Evolutionary conservation across 30 jellyfish, hydroid and myxozoan species (phyloP), one percentile per base, ranked within the genome.

Genomic region (Sanderia malayensis): DNA sequence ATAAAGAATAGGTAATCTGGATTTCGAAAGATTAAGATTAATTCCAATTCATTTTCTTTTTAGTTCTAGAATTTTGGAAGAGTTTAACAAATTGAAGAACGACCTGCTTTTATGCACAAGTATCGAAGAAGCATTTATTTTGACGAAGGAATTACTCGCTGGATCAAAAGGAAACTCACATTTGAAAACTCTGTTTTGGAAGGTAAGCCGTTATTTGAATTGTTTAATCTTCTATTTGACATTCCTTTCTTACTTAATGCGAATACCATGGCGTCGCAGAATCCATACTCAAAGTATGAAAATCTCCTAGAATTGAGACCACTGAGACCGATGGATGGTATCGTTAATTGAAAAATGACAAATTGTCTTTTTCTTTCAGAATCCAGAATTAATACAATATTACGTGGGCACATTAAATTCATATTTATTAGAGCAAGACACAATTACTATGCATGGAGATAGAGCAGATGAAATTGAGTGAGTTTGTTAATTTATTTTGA

Each of bases 401-500:
- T 76, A 41, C 30, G 37, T 44, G 13, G n/a, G 37, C 22, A 61
- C 44, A 1, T 65, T 76, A 24, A 75, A 63, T n/a, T 57, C 60
- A 55, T 76, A 76, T 47, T 75, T 76, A 9, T 10, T 46, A 1
- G 59, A 61, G 25, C 87, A 76, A 2, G 61, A 47, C 2, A 44
- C 23, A 46, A 76, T 61, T 33, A 30, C 10, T 44, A 10, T 61
- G 33, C 79, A 66, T 15, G 80, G 87, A 0, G 87, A 76, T 63
- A 68, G 67, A 61, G 87, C 87, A 15, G 87, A 76, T 61, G 73
- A 76, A 61, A 63, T 76, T 44, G 87, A 76, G 87, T n/a, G n/a
- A n/a, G n/a, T n/a, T n/a, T n/a, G n/a, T n/a, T n/a, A n/a, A n/a
- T n/a, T n/a, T n/a, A n/a, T n/a, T n/a, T n/a, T n/a, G n/a, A n/a